Evolutionary conservation across 2,113 vertebrate species (phyloP), one percentile per base, ranked within the genome.

Genomic region (Aphelocoma coerulescens): DNA sequence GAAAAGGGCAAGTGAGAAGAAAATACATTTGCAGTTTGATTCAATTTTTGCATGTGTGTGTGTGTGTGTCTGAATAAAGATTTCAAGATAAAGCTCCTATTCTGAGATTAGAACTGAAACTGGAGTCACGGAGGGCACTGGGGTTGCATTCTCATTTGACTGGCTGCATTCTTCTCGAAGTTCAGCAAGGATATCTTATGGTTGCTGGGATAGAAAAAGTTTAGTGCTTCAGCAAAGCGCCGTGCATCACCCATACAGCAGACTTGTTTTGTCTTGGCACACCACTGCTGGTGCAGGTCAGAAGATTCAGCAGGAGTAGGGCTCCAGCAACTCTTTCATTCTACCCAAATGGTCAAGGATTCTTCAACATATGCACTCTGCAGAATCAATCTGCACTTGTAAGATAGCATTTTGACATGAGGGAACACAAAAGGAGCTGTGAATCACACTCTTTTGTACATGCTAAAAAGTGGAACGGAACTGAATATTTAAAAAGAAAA

Each of bases 61-160:
- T 71, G 15, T 35, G 8, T 58, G 39, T 74, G 8, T 48, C 22
- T 79, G 54, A 76, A 76, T 62, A 58, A 79, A 68, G 49, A 80
- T 79, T 94, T 88, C 26, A 76, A 66, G 78, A 88, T 79, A 88
- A 94, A 73, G 51, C 12, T 84, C 19, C 91, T 95, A 49, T 92
- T 92, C 90, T 89, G 94, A 75, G 94, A 90, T 85, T 49, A 88
- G 80, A 84, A 89, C 27, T 71, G 91, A 96, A 97, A 95, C 16
- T 71, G 51, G 49, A 81, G 83, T 76, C 39, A 35, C 68, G 71
- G 59, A 12, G 55, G 55, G 37, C 51, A 17, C 43, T 59, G 49
- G 73, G 41, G 20, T 65, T 86, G 83, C 39, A 58, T 46, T 62
- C 8, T 77, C 54, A 13, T 35, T 75, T 72, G 79, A 85, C 61